phyloP scores from a whole-genome alignment of 2,113 vertebrate genomes.

The Oncorhynchus nerka region DNA sequence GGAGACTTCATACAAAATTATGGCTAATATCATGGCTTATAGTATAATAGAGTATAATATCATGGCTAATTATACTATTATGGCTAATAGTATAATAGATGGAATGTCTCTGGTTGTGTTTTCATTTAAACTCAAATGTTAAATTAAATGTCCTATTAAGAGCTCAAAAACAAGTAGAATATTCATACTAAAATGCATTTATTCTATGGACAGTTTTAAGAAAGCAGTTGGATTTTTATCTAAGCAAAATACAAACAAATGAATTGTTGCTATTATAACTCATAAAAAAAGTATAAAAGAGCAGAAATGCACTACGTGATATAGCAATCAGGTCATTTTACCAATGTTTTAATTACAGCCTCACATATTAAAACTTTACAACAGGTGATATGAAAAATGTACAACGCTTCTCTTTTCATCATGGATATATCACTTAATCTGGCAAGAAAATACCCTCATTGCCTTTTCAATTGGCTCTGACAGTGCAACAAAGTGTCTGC shows the following conservation, averaged over 20 bases:
- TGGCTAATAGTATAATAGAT: slow-evolving; percentile 76
- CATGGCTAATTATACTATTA: slow-evolving; percentile 13
- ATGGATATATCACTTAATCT: slow-evolving; percentile 90
- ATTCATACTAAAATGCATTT: slow-evolving; percentile 88
- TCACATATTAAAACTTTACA: slow-evolving; percentile 99
- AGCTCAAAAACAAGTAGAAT: slow-evolving; percentile 74
- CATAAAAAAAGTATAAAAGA: slow-evolving; percentile 99
- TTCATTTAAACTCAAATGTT: slow-evolving; percentile 51
- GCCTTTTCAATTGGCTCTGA: slow-evolving; percentile 69
- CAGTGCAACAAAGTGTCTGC: slow-evolving; percentile 72
- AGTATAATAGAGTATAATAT: too few relatives aligned
- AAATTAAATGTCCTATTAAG: slow-evolving; percentile 65
- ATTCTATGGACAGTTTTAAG: slow-evolving; percentile 90
- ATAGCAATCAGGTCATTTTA: slow-evolving; percentile 93
- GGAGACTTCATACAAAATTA: slow-evolving; percentile 42
- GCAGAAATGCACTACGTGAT: slow-evolving; percentile 98
- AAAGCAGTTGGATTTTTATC: slow-evolving; percentile 81
- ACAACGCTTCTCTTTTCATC: slow-evolving; percentile 80
- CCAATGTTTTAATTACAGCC: slow-evolving; percentile 99
- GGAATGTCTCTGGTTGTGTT: slow-evolving; percentile 72
- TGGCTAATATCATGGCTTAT: slow-evolving; percentile 63
- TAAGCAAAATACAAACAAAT: slow-evolving; percentile 98
- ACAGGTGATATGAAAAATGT: slow-evolving; percentile 97
- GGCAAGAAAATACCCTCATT: slow-evolving; percentile 73
- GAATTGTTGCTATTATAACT: slow-evolving; percentile 92